phyloP scores from a whole-genome alignment of 1,140 invertebrate genomes.

The Nasonia giraulti region DNA sequence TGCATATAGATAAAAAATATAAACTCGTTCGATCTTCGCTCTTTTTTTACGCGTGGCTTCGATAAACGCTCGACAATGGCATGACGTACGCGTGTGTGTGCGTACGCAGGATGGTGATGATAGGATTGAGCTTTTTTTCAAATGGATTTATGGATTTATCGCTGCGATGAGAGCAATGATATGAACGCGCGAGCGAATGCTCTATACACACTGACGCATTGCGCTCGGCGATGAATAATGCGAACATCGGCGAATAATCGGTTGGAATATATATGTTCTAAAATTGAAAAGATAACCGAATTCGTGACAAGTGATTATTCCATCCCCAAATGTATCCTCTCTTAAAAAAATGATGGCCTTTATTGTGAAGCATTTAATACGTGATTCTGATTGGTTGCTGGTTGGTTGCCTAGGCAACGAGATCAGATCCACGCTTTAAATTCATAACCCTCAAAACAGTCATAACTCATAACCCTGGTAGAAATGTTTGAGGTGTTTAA shows the following conservation, averaged over 20 bases:
- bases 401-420: too few relatives aligned
- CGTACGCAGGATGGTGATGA: background rate
- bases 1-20: conserved; percentile 17
- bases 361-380: too few relatives aligned
- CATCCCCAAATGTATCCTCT: too few relatives aligned
- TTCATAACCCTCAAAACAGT: too few relatives aligned
- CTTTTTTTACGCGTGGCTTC: background rate
- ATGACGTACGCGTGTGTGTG: background rate
- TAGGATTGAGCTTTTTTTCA: background rate
- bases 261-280: too few relatives aligned
- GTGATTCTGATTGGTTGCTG: too few relatives aligned
- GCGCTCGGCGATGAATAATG: background rate
- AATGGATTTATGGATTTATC: conserved; percentile 30
- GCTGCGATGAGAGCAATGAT: background rate
- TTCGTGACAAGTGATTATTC: background rate
- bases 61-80: conserved; percentile 20
- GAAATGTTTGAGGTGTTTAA: too few relatives aligned
- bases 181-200: background rate
- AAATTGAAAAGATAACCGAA: background rate
- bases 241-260: background rate
- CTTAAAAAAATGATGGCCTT: too few relatives aligned
- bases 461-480: too few relatives aligned
- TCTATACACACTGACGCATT: background rate
- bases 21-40: conserved; percentile 22
- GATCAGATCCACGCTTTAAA: too few relatives aligned